Conservation (phyloP, 2,113 vertebrate genomes). For the Anser brachyrhynchus region DNA sequence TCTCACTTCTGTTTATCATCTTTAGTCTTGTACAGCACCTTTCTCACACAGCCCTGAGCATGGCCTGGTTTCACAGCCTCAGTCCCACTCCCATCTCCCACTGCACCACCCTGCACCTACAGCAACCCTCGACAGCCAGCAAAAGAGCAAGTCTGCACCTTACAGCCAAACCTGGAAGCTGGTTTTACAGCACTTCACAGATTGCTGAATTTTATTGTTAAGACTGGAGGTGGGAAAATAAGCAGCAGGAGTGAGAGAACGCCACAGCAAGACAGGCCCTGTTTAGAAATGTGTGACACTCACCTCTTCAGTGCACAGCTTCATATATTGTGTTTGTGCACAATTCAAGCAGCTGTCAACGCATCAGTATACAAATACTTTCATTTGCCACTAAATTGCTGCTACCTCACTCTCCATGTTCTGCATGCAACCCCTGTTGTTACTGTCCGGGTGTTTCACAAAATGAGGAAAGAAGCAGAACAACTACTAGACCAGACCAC, state of each 20-base stretch:
- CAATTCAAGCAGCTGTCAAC: constrained; percentile 8
- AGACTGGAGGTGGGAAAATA: background rate
- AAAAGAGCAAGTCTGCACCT: background rate
- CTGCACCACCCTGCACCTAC: background rate
- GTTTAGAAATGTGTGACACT: background rate
- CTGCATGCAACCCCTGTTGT: background rate
- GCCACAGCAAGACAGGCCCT: background rate
- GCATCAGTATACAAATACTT: background rate
- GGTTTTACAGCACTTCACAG: background rate
- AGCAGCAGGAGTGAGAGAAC: constrained; percentile 30
- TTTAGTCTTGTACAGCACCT: rapidly evolving
- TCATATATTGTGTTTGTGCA: background rate
- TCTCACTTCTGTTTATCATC: background rate
- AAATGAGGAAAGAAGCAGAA: background rate
- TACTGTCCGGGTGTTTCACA: background rate
- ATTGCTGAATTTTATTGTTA: background rate
- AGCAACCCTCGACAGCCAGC: background rate
- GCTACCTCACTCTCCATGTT: background rate
- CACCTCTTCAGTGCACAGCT: background rate
- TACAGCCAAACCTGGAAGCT: background rate
- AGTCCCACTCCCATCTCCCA: background rate
- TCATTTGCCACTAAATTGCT: background rate
- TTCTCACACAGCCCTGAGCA: background rate
- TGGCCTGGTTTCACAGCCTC: rapidly evolving
- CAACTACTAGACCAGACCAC: background rate